Conservation (phyloP, 1,140 invertebrate species). For the Dysdera silvatica region DNA sequence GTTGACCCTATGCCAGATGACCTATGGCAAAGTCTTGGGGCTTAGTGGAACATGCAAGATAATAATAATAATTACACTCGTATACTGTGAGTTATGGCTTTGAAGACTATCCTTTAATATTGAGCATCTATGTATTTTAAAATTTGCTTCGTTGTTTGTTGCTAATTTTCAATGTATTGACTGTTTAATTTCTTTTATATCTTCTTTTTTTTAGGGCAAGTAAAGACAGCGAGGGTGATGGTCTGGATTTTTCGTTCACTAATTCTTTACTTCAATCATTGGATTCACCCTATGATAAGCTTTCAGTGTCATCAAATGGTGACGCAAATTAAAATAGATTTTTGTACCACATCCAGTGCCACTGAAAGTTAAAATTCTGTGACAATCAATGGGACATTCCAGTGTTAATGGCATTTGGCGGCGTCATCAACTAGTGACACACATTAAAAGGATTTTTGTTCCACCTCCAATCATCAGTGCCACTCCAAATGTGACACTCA, state of each 20-base stretch:
- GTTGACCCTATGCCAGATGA: too few relatives aligned
- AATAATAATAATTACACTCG: not conserved
- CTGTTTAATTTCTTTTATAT: not conserved
- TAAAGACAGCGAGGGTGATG: conserved; percentile 28
- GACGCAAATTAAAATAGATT: too few relatives aligned
- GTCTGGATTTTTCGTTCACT: conserved; percentile 48
- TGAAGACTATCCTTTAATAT: conserved; percentile 6
- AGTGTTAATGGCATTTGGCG: too few relatives aligned
- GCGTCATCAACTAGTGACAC: too few relatives aligned
- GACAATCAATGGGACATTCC: too few relatives aligned
- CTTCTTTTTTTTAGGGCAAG: not conserved
- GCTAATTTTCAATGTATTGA: not conserved
- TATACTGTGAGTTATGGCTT: not conserved
- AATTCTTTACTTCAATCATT: conserved; percentile 44
- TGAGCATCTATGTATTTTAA: conserved; percentile 4
- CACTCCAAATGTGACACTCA: too few relatives aligned
- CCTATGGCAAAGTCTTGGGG: too few relatives aligned
- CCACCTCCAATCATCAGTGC: too few relatives aligned
- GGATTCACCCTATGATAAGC: not conserved
- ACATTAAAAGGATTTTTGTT: too few relatives aligned
- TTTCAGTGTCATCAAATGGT: not conserved
- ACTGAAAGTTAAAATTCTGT: too few relatives aligned
- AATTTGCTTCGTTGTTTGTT: not conserved
- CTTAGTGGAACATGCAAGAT: not conserved
- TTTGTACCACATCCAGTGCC: too few relatives aligned